A percentile compares a stretch with the other conserved stretches of the same genome.
These are phyloP conservation scores for Rhaphigaster nebulosa DNA, from an alignment of 2,888 invertebrate genomes.

Conservation along the genomic window DNA sequence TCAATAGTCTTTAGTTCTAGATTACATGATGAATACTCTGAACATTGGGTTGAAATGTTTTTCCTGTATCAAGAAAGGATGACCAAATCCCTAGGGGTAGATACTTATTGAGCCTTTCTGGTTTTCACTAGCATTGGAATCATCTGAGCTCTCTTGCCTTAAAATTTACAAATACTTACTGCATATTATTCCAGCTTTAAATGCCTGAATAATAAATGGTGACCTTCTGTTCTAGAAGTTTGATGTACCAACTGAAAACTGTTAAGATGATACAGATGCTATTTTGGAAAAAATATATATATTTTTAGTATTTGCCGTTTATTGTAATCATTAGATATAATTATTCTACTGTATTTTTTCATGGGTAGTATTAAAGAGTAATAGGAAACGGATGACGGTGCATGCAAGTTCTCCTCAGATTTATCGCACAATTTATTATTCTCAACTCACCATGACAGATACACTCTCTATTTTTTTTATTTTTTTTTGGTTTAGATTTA, in stretches of 20 bases:
- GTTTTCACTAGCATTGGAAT: neutral
- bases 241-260: neutral
- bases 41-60: neutral
- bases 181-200: neutral
- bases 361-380: neutral
- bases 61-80: neutral
- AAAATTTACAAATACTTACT: neutral
- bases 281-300: neutral
- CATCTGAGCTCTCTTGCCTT: neutral
- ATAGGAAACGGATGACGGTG: neutral
- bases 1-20: neutral
- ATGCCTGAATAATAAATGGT: too few species aligned
- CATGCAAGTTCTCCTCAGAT: conserved; percentile 38
- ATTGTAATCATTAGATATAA: neutral
- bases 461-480: conserved; percentile 22
- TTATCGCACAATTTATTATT: neutral
- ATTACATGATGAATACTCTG: neutral
- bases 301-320: neutral
- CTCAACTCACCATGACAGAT: conserved; percentile 29
- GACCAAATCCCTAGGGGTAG: neutral
- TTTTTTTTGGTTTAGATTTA: conserved; percentile 34
- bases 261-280: neutral
- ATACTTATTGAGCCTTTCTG: neutral
- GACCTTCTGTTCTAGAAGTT: neutral
- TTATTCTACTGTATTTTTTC: neutral